phyloP scores from a whole-genome alignment of 2,113 vertebrate species.

The Misgurnus mizolepis region DNA sequence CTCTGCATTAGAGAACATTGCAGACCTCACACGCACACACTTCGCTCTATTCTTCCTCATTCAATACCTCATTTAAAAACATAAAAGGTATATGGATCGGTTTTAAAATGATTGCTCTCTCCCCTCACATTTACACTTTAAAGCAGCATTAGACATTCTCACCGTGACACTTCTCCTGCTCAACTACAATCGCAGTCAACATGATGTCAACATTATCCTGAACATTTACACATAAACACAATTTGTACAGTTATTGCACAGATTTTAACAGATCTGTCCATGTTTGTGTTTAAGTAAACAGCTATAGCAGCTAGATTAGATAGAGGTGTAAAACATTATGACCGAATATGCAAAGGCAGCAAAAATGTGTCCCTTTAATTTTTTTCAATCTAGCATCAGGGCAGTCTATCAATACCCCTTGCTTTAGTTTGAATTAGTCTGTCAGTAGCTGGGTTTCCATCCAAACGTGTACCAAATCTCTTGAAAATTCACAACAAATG shows the following conservation, averaged over 20 bases:
- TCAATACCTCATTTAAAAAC: neutral
- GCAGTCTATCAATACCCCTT: neutral
- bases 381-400: neutral
- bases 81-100: neutral
- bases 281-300: no score
- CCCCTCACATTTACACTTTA: neutral
- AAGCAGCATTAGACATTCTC: neutral
- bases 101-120: conserved; percentile 13
- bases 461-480: no score
- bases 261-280: no score
- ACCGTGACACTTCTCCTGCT: neutral
- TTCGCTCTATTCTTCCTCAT: neutral
- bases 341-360: conserved; percentile 18
- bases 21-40: neutral
- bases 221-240: no score
- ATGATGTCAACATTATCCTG: neutral
- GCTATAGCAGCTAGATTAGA: no score
- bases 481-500: no score
- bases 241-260: no score
- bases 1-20: conserved; percentile 17
- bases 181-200: neutral
- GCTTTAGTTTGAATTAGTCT: conserved; percentile 16
- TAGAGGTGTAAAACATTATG: neutral
- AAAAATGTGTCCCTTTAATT: neutral
- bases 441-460: neutral